Evolutionary conservation across 92 coral and sea anemone species (phyloP), one percentile per base, ranked within the genome.

Genomic region (Actinernus sp.): DNA sequence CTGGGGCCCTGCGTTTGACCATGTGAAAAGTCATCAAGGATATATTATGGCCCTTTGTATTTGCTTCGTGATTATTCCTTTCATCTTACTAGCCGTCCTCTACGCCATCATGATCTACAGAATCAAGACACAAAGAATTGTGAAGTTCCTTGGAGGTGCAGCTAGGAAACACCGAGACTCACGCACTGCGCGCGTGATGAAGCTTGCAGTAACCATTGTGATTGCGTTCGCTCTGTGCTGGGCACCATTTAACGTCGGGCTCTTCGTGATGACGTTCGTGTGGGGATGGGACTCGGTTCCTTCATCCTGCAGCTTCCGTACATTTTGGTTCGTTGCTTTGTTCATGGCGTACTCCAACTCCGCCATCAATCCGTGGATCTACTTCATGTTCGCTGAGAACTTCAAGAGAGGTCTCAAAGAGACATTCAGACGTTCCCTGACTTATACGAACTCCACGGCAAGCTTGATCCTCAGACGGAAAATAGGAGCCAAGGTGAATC

Each of bases 191-290:
- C 36, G 44, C 18, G 55, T 58, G 10, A 54, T 46, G 9, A 34
- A 12, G 18, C 44, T 50, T 18, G 63, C 75, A 0, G 20, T 67
- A 2, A 55, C 75, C 19, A 21, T 67, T 10, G 75, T 67, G 9
- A 28, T 53, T 1, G 75, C 44, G 28, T 67, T 67, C 26, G 75
- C 50, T 16, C 7, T 67, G 2, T 67, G 75, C 36, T 67, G 60
- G 51, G 75, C 62, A 0, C 75, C 75, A 18, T 67, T 31, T 47
- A 67, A 67, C 21, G 57, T 26, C 4, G 17, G 37, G 0, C 9
- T 67, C 9, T n/a, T 67, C 10, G 17, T 67, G 11, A 37, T 41
- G 45, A 58, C 51, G 3, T 67, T 67, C 48, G 31, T 28, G 0
- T 67, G 63, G 75, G 24, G 53, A 11, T 52, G 75, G 63, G 2